Evolutionary conservation across 2,797 vertebrate genomes (phyloP), one percentile per base, ranked within the genome.

Genomic region (Lophius americanus): DNA sequence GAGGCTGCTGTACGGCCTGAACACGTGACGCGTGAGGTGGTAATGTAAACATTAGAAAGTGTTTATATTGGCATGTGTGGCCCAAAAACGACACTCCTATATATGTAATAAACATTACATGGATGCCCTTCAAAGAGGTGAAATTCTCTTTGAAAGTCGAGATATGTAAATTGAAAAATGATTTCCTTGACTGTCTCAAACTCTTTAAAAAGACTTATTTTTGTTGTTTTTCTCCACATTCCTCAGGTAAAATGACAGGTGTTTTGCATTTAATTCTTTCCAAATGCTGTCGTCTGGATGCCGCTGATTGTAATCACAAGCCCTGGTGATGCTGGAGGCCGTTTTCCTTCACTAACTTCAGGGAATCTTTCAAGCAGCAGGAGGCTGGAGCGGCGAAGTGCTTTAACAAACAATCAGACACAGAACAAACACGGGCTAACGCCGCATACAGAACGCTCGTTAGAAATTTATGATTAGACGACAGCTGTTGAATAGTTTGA

Each of bases 251-350:
- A 87, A 78, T 85, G 83, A 81, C 88, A 91, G 83, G 72, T 90
- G 85, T 86, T 90, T 90, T 89, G 85, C 85, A 88, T 86, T 64
- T 83, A 69, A 89, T 85, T 86, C 68, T 67, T 82, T 54, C 66
- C 68, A 63, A 89, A 83, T 57, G 72, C 80, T 64, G 85, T 83
- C 80, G 72, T 88, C 81, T 91, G 88, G 79, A 78, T 86, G 86
- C 80, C 66, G 38, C 88, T 91, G 91, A 92, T 91, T 92, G 90
- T 88, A 91, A 93, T 93, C 92, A 92, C 83, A 75, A 76, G 81
- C 81, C 73, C 86, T 82, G 88, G 87, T 78, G 89, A 87, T 57
- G 87, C 85, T 76, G 75, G 83, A 78, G 82, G 81, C 79, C 81
- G 78, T 88, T 75, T 83, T 70, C 80, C 85, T 76, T 80, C 79